phyloP scores from a whole-genome alignment of 1,140 invertebrate species.

The Eriocheir sinensis region DNA sequence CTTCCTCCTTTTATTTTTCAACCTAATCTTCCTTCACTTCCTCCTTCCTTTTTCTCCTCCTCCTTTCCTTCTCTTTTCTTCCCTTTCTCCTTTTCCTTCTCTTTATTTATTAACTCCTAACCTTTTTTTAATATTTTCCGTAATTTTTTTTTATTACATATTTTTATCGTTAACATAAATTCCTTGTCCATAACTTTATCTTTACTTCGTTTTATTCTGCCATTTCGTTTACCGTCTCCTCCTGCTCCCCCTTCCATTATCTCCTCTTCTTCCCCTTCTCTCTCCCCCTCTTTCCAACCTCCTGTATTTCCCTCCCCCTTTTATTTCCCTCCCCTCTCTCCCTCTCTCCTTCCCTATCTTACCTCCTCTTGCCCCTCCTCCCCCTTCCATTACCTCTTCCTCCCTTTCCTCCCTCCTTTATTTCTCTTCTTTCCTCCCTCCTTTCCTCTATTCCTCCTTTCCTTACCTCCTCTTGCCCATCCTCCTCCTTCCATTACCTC shows the following conservation, averaged over 20 bases:
- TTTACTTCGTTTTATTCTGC: neutral
- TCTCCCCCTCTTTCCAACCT: neutral
- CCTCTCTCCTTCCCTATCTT: conserved; percentile 7
- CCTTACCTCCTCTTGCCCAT: neutral
- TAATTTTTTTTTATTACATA: too few relatives aligned
- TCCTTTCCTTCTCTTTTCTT: neutral
- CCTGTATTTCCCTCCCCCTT: neutral
- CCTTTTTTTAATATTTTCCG: neutral
- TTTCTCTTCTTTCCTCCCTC: conserved; percentile 27
- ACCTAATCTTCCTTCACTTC: neutral
- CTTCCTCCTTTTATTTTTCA: neutral
- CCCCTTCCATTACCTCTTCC: neutral
- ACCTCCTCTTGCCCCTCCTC: neutral
- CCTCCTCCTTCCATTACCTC: too few relatives aligned
- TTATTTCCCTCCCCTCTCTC: neutral
- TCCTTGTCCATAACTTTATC: neutral
- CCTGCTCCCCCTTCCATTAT: neutral
- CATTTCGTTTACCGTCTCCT: neutral
- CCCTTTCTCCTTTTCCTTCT: neutral
- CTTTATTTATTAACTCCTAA: neutral
- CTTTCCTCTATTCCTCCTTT: neutral
- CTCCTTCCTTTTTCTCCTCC: neutral
- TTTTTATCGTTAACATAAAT: too few relatives aligned
- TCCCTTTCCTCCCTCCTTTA: neutral
- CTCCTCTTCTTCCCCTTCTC: neutral